A percentile compares a stretch with the other conserved stretches of the same genome.
Conservation (phyloP, 1,140 invertebrate genomes). For the Eumaeus atala region DNA sequence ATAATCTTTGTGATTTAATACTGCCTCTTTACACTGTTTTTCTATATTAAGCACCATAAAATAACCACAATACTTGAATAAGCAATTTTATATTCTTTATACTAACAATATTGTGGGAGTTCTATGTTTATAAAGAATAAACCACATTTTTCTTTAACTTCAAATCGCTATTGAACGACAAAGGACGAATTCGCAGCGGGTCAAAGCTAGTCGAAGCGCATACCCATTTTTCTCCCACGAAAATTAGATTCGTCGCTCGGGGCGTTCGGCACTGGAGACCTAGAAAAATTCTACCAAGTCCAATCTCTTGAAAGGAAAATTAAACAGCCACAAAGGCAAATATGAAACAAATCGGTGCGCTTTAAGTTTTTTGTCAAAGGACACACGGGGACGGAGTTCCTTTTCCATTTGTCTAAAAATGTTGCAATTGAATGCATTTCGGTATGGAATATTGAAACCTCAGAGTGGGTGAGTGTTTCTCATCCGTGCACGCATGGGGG, state of each 20-base stretch:
- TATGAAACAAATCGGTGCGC: constrained; percentile 38
- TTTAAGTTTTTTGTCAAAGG: constrained; percentile 41
- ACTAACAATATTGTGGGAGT: too few relatives aligned
- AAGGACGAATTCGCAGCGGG: not conserved
- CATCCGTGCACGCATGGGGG: constrained; percentile 57
- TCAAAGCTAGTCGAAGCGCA: constrained; percentile 1
- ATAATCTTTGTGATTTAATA: too few relatives aligned
- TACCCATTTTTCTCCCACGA: constrained; percentile 13
- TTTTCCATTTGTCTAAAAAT: constrained; percentile 63
- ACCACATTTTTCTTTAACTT: constrained; percentile 4
- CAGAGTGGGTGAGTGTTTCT: constrained; percentile 61
- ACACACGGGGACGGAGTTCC: constrained; percentile 32
- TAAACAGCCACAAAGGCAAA: constrained; percentile 39
- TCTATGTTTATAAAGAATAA: not conserved
- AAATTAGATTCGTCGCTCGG: constrained; percentile 16
- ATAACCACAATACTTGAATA: too few relatives aligned
- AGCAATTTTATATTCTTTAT: too few relatives aligned
- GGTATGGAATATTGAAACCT: constrained; percentile 70
- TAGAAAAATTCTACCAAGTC: constrained; percentile 27
- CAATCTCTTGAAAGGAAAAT: constrained; percentile 35
- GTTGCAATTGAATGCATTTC: constrained; percentile 67
- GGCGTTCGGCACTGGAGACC: constrained; percentile 1
- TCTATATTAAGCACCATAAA: too few relatives aligned
- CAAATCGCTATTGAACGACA: constrained; percentile 3
- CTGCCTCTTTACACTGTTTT: too few relatives aligned